phyloP scores from a whole-genome alignment of 2,888 invertebrate genomes.

The Cephus runcator region DNA sequence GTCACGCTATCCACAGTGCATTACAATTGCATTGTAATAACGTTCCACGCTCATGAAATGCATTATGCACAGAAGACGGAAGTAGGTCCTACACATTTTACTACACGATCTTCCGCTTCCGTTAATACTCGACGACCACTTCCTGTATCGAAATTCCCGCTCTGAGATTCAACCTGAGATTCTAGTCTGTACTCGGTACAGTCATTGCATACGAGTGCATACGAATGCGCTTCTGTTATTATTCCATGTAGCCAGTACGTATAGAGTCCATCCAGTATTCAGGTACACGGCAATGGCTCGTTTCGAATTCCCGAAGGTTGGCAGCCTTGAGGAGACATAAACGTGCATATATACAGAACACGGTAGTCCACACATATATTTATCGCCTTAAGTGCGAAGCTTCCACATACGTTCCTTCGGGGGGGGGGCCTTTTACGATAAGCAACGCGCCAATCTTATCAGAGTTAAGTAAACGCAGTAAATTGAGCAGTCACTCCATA shows the following conservation, averaged over 20 bases:
- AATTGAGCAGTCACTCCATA: neutral
- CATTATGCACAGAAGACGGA: neutral
- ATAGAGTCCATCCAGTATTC: neutral
- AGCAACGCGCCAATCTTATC: neutral
- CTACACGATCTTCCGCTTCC: neutral
- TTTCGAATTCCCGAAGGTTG: conserved; percentile 2
- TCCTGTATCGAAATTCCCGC: neutral
- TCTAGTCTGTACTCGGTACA: neutral
- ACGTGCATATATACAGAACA: neutral
- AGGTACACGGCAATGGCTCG: neutral
- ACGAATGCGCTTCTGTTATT: neutral
- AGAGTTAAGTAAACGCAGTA: neutral
- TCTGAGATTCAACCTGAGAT: neutral
- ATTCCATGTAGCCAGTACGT: neutral
- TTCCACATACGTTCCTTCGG: neutral
- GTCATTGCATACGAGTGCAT: neutral
- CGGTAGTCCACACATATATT: neutral
- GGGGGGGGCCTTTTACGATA: neutral
- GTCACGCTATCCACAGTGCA: neutral
- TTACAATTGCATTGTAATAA: neutral
- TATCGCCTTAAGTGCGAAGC: neutral
- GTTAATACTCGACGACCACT: neutral
- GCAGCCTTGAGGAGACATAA: neutral
- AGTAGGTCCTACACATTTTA: neutral
- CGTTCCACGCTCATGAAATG: neutral